These are phyloP conservation scores for Apodemia zela DNA, from an alignment of 2,888 invertebrate genomes.

Conservation along the genomic window DNA sequence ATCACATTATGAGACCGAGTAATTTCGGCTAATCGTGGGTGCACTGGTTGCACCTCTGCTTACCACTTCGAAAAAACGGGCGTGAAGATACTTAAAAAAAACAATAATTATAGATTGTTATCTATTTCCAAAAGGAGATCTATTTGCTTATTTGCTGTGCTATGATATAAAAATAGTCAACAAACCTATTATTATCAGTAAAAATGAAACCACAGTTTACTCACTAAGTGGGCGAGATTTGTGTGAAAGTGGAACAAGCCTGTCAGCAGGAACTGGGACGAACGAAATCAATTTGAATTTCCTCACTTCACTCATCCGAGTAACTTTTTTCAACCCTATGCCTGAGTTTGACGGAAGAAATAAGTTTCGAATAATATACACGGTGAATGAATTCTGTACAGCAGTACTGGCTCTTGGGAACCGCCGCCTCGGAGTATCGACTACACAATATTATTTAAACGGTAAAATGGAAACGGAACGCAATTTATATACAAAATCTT, in stretches of 20 bases:
- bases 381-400: constrained; percentile 19
- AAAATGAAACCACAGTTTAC: not conserved
- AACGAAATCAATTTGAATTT: constrained; percentile 52
- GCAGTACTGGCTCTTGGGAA: constrained; percentile 1
- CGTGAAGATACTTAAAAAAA: too few relatives aligned
- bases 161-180: too few relatives aligned
- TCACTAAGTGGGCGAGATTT: not conserved
- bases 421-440: not conserved
- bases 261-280: constrained; percentile 31
- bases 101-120: too few relatives aligned
- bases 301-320: constrained; percentile 40
- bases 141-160: too few relatives aligned
- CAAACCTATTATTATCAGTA: not conserved
- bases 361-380: constrained; percentile 48
- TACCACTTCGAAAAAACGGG: too few relatives aligned
- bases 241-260: constrained; percentile 23
- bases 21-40: too few relatives aligned
- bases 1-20: too few relatives aligned
- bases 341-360: constrained; percentile 66
- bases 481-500: not conserved
- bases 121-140: too few relatives aligned
- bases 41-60: too few relatives aligned
- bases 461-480: not conserved
- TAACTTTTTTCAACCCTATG: constrained; percentile 60
- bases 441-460: constrained; percentile 5